phyloP scores from a whole-genome alignment of 2,113 vertebrate species.

The Neolamprologus ventralis region DNA sequence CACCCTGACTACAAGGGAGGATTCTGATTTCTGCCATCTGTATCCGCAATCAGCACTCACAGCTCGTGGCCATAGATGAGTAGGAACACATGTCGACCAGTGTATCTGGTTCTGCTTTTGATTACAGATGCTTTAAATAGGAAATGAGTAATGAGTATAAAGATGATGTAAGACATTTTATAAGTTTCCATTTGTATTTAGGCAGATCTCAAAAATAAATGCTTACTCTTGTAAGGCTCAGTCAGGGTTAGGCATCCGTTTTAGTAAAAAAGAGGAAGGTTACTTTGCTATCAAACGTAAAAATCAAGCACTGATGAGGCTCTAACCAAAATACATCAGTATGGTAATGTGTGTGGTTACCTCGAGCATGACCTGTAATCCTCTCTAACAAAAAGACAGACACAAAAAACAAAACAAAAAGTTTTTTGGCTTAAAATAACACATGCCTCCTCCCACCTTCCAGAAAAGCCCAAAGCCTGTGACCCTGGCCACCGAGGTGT shows the following conservation, averaged over 20 bases:
- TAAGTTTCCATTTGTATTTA: not conserved
- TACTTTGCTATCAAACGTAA: not conserved
- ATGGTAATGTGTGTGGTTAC: not conserved
- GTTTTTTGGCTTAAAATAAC: not conserved
- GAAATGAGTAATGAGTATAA: not conserved
- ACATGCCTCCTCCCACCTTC: not conserved
- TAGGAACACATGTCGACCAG: not conserved
- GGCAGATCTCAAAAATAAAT: not conserved
- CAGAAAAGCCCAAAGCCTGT: constrained; percentile 2
- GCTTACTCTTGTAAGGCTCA: not conserved
- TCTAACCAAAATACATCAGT: not conserved
- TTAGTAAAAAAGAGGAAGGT: not conserved
- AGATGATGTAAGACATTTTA: not conserved
- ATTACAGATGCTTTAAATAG: not conserved
- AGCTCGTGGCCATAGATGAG: not conserved
- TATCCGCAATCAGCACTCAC: not conserved
- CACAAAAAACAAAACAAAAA: not conserved
- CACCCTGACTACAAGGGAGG: not conserved
- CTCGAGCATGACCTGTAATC: not conserved
- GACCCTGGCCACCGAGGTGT: constrained; percentile 14
- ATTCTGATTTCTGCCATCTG: not conserved
- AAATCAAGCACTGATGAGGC: not conserved
- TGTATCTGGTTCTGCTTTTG: not conserved
- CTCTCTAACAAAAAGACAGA: not conserved
- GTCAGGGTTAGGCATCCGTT: not conserved